These are phyloP conservation scores for Burhinus bistriatus DNA, from an alignment of 2,113 vertebrate genomes.

Conservation along the genomic window DNA sequence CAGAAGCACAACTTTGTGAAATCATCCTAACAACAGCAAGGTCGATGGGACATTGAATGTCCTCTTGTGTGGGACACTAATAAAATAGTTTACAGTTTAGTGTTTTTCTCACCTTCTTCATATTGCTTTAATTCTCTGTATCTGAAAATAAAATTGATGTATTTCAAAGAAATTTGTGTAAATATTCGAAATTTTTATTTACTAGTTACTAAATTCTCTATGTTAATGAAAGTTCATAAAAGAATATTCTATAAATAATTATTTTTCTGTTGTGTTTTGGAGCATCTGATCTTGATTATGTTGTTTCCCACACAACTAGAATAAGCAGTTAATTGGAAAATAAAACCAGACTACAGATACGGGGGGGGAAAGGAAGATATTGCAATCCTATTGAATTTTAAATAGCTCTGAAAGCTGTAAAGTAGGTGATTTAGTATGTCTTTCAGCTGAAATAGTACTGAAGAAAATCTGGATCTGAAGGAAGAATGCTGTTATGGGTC, in stretches of 20 bases:
- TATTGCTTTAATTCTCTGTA: neutral
- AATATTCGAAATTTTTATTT: neutral
- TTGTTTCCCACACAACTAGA: neutral
- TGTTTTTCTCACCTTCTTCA: neutral
- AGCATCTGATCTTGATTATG: neutral
- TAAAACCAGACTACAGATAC: neutral
- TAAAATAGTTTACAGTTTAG: neutral
- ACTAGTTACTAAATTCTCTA: neutral
- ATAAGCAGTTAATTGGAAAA: neutral
- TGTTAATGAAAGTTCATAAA: neutral
- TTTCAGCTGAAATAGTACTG: neutral
- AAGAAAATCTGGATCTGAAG: neutral
- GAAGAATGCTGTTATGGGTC: neutral
- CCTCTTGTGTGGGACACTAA: neutral
- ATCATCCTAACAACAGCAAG: neutral
- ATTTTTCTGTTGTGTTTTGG: neutral
- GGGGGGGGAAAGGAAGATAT: rapidly evolving
- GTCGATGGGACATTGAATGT: neutral
- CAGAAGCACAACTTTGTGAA: neutral
- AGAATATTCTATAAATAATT: neutral
- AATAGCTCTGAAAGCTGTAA: neutral
- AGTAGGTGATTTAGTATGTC: neutral
- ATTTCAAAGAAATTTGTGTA: neutral
- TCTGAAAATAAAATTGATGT: neutral
- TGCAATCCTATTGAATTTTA: neutral